Evolutionary conservation across 2,888 invertebrate genomes (phyloP).

Genomic region (Agriopis aurantiaria): DNA sequence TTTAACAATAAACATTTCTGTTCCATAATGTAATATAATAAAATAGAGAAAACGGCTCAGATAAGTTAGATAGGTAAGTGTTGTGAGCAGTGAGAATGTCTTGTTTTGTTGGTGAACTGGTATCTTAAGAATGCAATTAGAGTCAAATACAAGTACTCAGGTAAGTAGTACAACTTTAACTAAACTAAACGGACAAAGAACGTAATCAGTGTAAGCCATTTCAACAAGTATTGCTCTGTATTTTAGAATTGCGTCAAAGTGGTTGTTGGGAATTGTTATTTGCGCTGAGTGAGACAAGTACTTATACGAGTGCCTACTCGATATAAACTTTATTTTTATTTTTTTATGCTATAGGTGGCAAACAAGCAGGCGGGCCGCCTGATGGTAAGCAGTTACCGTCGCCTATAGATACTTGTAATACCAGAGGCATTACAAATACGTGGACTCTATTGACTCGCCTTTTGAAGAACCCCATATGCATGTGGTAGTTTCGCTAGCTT

Average conservation of each 20-base stretch:
- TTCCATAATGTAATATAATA: background rate
- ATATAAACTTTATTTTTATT: no score
- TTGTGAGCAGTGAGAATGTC: background rate
- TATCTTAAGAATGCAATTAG: conserved; percentile 28
- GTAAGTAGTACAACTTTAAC: background rate
- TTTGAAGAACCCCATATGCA: no score
- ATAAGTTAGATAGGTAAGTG: no score
- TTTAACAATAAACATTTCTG: background rate
- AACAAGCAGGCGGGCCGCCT: no score
- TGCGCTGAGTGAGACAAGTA: no score
- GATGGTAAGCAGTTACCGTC: no score
- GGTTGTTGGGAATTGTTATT: background rate
- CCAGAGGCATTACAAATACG: no score
- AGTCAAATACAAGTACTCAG: conserved; percentile 10
- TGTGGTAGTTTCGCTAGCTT: no score
- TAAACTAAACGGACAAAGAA: conserved; percentile 9
- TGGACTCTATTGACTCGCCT: no score
- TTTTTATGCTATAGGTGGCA: no score
- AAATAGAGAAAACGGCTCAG: background rate
- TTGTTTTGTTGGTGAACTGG: conserved; percentile 3
- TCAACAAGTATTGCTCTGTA: background rate
- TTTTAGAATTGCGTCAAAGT: background rate
- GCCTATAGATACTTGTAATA: no score
- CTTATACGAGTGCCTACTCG: no score
- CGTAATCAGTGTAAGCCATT: conserved; percentile 8